phyloP scores from a whole-genome alignment of 1,140 invertebrate species.

The Zaprionus gabonicus region DNA sequence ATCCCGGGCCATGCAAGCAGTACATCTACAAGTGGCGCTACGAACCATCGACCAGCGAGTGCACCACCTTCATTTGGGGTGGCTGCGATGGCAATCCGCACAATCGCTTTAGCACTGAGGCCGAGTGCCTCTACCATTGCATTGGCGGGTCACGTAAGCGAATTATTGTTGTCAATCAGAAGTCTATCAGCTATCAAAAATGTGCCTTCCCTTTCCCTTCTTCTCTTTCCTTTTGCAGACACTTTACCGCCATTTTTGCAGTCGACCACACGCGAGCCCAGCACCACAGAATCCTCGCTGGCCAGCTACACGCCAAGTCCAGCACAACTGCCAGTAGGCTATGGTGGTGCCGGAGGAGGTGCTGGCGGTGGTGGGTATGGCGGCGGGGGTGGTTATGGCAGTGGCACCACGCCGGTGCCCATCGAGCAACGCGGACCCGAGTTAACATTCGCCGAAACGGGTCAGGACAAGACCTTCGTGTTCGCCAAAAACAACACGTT shows the following conservation, averaged over 20 bases:
- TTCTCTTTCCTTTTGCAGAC: slow-evolving; percentile 50
- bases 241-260: slow-evolving; percentile 85
- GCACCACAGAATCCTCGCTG: slow-evolving; percentile 85
- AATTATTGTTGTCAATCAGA: slow-evolving; percentile 16
- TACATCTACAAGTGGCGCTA: slow-evolving; percentile 90
- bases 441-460: slow-evolving; percentile 92
- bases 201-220: neutral
- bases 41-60: slow-evolving; percentile 88
- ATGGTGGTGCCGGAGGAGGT: slow-evolving; percentile 41
- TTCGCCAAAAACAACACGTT: slow-evolving; percentile 94
- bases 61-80: slow-evolving; percentile 90
- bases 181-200: slow-evolving; percentile 5
- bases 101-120: slow-evolving; percentile 91
- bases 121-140: slow-evolving; percentile 89
- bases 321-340: slow-evolving; percentile 52
- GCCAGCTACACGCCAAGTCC: slow-evolving; percentile 73
- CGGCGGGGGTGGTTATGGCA: slow-evolving; percentile 39
- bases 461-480: slow-evolving; percentile 91
- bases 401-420: slow-evolving; percentile 86
- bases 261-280: slow-evolving; percentile 85
- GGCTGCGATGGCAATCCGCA: slow-evolving; percentile 91
- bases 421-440: slow-evolving; percentile 89
- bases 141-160: slow-evolving; percentile 86
- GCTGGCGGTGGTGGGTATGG: slow-evolving; percentile 15
- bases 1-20: slow-evolving; percentile 88